phyloP scores from a whole-genome alignment of 2,113 vertebrate species.

The Crotalus tigris region DNA sequence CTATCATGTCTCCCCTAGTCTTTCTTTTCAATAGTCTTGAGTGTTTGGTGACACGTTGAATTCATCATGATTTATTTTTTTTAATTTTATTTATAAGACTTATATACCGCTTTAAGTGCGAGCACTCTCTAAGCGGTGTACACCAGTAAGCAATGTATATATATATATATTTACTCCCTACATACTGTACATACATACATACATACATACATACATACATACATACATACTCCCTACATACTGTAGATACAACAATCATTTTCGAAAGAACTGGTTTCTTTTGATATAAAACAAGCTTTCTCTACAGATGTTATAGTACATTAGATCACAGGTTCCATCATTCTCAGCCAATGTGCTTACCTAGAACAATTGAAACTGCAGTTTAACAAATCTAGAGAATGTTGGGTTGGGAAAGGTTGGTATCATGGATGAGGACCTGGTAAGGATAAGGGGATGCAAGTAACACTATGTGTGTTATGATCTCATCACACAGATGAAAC shows the following conservation, averaged over 20 bases:
- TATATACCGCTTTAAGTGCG: too few relatives aligned
- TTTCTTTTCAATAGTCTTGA: neutral
- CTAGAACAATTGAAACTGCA: neutral
- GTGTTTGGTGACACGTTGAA: neutral
- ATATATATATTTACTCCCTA: too few relatives aligned
- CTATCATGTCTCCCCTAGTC: too few relatives aligned
- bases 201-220: too few relatives aligned
- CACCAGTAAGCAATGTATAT: too few relatives aligned
- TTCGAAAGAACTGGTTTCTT: neutral
- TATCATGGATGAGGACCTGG: neutral
- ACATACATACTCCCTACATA: neutral
- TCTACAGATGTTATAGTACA: neutral
- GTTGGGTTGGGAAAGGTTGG: neutral
- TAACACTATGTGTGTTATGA: neutral
- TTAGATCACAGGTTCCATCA: neutral
- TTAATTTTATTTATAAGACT: too few relatives aligned
- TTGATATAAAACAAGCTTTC: neutral
- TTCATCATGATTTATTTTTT: neutral
- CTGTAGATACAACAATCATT: neutral
- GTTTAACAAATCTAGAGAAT: neutral
- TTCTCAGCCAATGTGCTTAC: neutral
- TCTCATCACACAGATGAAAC: neutral
- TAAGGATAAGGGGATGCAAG: neutral
- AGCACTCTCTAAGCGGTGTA: too few relatives aligned
- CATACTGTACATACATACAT: too few relatives aligned